Evolutionary conservation across 1,140 invertebrate genomes (phyloP).

Genomic region (Ruditapes philippinarum): DNA sequence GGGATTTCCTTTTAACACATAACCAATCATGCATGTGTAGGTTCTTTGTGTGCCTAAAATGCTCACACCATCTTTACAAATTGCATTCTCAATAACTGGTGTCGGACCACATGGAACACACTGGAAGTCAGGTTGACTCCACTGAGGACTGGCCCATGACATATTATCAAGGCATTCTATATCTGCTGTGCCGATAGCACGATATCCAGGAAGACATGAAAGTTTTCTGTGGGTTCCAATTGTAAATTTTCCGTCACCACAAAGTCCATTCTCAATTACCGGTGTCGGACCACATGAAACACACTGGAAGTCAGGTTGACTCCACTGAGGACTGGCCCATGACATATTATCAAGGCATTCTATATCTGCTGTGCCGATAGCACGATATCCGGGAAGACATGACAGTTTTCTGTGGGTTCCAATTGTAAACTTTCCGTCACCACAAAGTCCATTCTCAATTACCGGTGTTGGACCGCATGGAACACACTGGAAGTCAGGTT

Average conservation of each 20-base stretch:
- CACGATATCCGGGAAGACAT: constrained; percentile 29
- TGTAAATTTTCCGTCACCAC: constrained; percentile 16
- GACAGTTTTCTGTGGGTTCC: background rate
- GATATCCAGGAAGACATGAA: constrained; percentile 36
- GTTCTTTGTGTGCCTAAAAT: background rate
- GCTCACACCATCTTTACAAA: constrained; percentile 2
- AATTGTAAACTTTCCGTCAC: constrained; percentile 2
- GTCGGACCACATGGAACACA: constrained; percentile 47
- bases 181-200: background rate
- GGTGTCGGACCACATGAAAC: constrained; percentile 25
- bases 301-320: constrained; percentile 29
- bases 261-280: background rate
- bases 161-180: constrained; percentile 29
- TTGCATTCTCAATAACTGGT: background rate
- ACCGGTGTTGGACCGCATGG: constrained; percentile 40
- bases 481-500: constrained; percentile 36
- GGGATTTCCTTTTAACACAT: background rate
- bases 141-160: background rate
- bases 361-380: constrained; percentile 21
- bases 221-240: constrained; percentile 1
- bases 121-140: constrained; percentile 33
- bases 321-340: constrained; percentile 21
- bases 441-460: constrained; percentile 35
- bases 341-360: constrained; percentile 20
- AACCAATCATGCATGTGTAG: constrained; percentile 26